phyloP scores from a whole-genome alignment of 2,113 vertebrate genomes.

The Verasper variegatus region DNA sequence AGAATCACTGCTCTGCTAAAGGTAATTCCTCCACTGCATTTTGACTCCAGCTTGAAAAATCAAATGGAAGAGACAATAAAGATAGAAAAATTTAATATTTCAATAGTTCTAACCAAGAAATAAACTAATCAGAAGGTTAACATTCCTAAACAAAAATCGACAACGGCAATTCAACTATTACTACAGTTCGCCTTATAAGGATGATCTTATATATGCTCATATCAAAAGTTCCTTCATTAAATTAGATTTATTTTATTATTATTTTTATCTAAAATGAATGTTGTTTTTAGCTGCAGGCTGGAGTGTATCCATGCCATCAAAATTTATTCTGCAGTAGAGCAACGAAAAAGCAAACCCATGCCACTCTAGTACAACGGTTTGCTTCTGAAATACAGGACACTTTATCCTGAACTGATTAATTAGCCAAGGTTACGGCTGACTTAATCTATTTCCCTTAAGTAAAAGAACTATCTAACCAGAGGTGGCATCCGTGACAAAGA shows the following conservation, averaged over 20 bases:
- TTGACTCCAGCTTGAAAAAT: slow-evolving; percentile 1
- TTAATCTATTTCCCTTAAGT: slow-evolving; percentile 34
- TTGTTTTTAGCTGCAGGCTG: slow-evolving; percentile 12
- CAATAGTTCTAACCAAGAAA: slow-evolving; percentile 2
- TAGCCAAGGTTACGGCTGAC: slow-evolving; percentile 23
- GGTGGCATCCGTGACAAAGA: neutral
- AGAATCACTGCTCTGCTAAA: neutral
- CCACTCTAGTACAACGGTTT: slow-evolving; percentile 15
- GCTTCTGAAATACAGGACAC: slow-evolving; percentile 32
- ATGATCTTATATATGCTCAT: neutral
- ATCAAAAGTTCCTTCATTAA: neutral
- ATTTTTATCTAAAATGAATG: neutral
- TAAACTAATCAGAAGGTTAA: slow-evolving; percentile 1
- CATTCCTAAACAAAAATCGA: neutral
- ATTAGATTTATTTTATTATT: slow-evolving; percentile 23
- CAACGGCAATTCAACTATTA: neutral
- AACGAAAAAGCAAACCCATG: slow-evolving; percentile 6
- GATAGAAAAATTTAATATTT: neutral
- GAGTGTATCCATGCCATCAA: neutral
- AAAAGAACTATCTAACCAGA: slow-evolving; percentile 25
- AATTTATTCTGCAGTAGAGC: slow-evolving; percentile 35
- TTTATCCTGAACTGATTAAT: slow-evolving; percentile 50
- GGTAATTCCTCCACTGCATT: slow-evolving; percentile 4
- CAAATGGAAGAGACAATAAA: slow-evolving; percentile 1
- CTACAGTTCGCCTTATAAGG: neutral